Evolutionary conservation across 1,140 invertebrate species (phyloP).

Genomic region (Drosophila subpulchrella): DNA sequence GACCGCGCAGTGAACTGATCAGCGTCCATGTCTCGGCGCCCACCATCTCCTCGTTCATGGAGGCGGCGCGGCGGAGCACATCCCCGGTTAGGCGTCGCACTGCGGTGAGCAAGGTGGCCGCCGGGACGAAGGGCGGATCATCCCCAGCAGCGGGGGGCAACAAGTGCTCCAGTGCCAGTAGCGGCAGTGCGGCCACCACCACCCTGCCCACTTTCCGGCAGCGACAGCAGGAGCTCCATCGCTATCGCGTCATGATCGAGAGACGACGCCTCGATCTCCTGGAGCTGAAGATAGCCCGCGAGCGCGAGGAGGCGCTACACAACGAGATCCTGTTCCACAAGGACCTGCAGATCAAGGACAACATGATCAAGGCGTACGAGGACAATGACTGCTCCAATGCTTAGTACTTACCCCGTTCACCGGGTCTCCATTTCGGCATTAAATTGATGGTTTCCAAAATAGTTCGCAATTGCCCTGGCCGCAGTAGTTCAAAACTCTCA

Average conservation of each 20-base stretch:
- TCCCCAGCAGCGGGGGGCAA: slow-evolving; percentile 5
- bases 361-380: slow-evolving; percentile 56
- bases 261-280: slow-evolving; percentile 66
- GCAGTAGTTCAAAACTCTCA: neutral
- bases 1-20: slow-evolving; percentile 5
- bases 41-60: neutral
- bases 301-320: slow-evolving; percentile 70
- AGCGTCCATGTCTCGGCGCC: slow-evolving; percentile 26
- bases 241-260: slow-evolving; percentile 65
- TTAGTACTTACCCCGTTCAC: slow-evolving; percentile 9
- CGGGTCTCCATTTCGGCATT: neutral
- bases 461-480: neutral
- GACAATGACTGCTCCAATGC: slow-evolving; percentile 67
- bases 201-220: slow-evolving; percentile 57
- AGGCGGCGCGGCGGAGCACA: neutral
- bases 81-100: slow-evolving; percentile 25
- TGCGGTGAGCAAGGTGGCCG: neutral
- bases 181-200: slow-evolving; percentile 11
- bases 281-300: slow-evolving; percentile 68
- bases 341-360: slow-evolving; percentile 68
- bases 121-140: slow-evolving; percentile 1
- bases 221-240: slow-evolving; percentile 70
- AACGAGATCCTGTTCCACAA: slow-evolving; percentile 72
- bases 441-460: slow-evolving; percentile 1
- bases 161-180: slow-evolving; percentile 24